Evolutionary conservation across 2,797 vertebrate genomes (phyloP).

Genomic region (Pseudochirops cupreus): DNA sequence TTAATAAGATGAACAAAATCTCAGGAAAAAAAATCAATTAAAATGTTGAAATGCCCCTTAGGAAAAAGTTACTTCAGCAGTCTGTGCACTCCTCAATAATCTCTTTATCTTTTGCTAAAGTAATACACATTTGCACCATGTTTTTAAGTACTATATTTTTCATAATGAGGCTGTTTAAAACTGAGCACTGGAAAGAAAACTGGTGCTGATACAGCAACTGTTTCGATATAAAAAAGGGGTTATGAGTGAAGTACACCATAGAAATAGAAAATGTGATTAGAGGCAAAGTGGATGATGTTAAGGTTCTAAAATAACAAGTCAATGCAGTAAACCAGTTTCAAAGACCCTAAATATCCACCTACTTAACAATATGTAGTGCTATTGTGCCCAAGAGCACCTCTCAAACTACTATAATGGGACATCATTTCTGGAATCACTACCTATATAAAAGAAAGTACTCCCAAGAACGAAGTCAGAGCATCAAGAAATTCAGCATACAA

Average conservation of each 20-base stretch:
- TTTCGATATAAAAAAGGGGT: conserved; percentile 76
- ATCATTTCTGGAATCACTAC: conserved; percentile 60
- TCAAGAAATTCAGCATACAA: conserved; percentile 72
- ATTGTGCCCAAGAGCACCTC: conserved; percentile 71
- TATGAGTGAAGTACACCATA: conserved; percentile 68
- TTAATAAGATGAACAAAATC: conserved; percentile 85
- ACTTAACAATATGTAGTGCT: conserved; percentile 55
- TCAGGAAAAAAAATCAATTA: conserved; percentile 86
- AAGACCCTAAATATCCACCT: conserved; percentile 68
- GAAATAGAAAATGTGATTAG: conserved; percentile 70
- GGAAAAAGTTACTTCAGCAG: conserved; percentile 83
- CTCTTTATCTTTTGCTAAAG: conserved; percentile 78
- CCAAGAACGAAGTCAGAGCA: conserved; percentile 76
- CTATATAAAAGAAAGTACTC: conserved; percentile 74
- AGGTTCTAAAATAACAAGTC: conserved; percentile 70
- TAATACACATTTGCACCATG: conserved; percentile 74
- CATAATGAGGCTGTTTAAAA: conserved; percentile 81
- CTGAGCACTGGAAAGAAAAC: conserved; percentile 74
- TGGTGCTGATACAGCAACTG: conserved; percentile 77
- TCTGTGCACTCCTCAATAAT: conserved; percentile 81
- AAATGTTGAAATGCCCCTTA: conserved; percentile 83
- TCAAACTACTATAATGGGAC: conserved; percentile 68
- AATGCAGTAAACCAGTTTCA: conserved; percentile 54
- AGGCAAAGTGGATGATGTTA: conserved; percentile 69
- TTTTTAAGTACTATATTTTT: conserved; percentile 79